Base-by-base conservation (phyloP, 1,140 invertebrate species). In the Cydia strobilella region DNA sequence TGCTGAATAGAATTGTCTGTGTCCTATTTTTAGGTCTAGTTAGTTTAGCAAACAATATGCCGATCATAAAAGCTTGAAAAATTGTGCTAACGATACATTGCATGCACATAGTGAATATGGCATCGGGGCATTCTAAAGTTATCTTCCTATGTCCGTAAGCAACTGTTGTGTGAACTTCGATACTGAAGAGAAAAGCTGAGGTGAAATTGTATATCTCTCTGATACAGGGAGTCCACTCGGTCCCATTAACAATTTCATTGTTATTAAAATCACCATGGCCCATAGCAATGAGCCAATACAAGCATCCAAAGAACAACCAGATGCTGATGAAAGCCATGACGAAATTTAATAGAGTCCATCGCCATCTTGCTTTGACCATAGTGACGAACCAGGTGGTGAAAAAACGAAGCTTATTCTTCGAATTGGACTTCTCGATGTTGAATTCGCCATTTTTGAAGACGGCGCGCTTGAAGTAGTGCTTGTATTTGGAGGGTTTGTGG, bases 81-180 rank as follows among this genome's bases (percentile, higher is more conserved):
- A 99, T 97, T 0, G 98, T 97, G 3, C 98, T 98, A 48, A 96
- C 95, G 77, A 99, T 98, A 76, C 97, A 99, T 93, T 99, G 99
- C 62, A 99, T 93, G 87, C 98, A 99, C 97, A 99, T 98, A 65
- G 99, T 95, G 77, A 98, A 96, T 63, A 99, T 97, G 0, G 98
- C 98, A 85, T 98, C 96, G 0, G 98, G 97, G 86, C 99, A 99
- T 85, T 99, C 96, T 82, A 98, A 96, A 0, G 97, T 25, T 0
- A 97, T 98, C 18, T 94, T 86, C 73, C 97, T 93, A 48, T 93
- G 94, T 1, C 96, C 96, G 76, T 96, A 97, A 15, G 97, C 97
- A 77, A 98, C 98, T 1, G 97, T 98, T 79, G 97, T 97, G 83
- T 98, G 97, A 1, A 97, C 97, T 92, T 98, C 97, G 78, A 98